phyloP scores from a whole-genome alignment of 2,888 invertebrate species.

The Mechanitis messenoides region DNA sequence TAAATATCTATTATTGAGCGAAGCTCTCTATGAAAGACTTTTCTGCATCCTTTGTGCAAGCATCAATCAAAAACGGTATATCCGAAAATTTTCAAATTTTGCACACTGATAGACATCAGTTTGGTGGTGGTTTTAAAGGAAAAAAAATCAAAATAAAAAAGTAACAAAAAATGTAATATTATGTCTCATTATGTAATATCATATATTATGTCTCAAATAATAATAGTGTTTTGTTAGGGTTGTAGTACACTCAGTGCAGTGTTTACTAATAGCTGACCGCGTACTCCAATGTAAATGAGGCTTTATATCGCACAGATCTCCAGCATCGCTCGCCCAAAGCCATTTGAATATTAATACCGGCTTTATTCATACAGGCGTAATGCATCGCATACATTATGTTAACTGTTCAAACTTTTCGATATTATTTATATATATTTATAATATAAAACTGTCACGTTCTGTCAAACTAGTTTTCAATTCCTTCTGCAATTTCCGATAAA shows the following conservation, averaged over 20 bases:
- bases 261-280: constrained; percentile 39
- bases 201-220: constrained; percentile 23
- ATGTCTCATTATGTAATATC: too few relatives aligned
- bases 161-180: too few relatives aligned
- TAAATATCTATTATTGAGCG: too few relatives aligned
- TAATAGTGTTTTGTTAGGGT: constrained; percentile 35
- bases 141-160: too few relatives aligned
- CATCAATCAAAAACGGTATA: too few relatives aligned
- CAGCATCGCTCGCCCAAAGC: constrained; percentile 52
- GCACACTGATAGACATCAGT: too few relatives aligned
- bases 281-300: constrained; percentile 54
- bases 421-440: constrained; percentile 25
- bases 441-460: too few relatives aligned
- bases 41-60: too few relatives aligned
- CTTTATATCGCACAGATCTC: constrained; percentile 54
- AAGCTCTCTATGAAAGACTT: too few relatives aligned
- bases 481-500: constrained; percentile 60
- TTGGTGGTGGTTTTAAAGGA: too few relatives aligned
- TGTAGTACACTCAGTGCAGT: constrained; percentile 25
- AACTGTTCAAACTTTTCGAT: constrained; percentile 49
- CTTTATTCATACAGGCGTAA: constrained; percentile 43
- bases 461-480: neutral
- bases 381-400: constrained; percentile 52
- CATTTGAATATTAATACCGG: constrained; percentile 65
- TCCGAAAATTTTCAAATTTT: too few relatives aligned